Conservation (phyloP, 2,888 invertebrate genomes). For the Norana najaformis region DNA sequence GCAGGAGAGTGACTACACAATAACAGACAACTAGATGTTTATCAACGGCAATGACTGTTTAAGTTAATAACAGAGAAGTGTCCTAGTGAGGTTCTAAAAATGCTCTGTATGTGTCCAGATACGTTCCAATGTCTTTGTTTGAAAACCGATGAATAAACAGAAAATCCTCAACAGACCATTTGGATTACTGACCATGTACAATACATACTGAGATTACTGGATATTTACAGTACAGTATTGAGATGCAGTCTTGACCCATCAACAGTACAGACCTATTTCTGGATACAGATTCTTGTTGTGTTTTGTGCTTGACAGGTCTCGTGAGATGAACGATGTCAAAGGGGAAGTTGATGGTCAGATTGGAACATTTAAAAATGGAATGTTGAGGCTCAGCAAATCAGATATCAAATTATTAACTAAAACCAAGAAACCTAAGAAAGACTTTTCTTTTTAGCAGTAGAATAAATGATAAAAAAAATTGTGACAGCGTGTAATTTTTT, state of each 20-base stretch:
- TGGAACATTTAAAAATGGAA: conserved; percentile 15
- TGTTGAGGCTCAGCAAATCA: background rate
- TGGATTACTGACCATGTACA: background rate
- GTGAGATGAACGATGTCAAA: background rate
- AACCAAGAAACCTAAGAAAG: background rate
- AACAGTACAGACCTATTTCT: background rate
- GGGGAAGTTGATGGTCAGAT: background rate
- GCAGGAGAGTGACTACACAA: too few species aligned
- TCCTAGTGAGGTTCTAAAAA: too few species aligned
- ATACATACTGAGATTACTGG: background rate
- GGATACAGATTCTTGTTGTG: background rate
- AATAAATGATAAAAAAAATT: background rate
- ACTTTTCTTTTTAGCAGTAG: background rate
- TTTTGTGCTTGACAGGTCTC: background rate
- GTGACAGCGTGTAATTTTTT: background rate
- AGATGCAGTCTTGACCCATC: background rate
- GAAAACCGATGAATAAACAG: too few species aligned
- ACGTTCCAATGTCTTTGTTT: too few species aligned
- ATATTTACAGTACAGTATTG: background rate
- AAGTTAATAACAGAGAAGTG: background rate
- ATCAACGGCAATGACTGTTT: background rate
- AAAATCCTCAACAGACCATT: too few species aligned
- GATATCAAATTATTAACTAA: background rate
- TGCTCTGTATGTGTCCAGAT: too few species aligned
- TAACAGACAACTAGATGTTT: too few species aligned